phyloP scores from a whole-genome alignment of 2,113 vertebrate genomes.

The Potamarius usumacintae region DNA sequence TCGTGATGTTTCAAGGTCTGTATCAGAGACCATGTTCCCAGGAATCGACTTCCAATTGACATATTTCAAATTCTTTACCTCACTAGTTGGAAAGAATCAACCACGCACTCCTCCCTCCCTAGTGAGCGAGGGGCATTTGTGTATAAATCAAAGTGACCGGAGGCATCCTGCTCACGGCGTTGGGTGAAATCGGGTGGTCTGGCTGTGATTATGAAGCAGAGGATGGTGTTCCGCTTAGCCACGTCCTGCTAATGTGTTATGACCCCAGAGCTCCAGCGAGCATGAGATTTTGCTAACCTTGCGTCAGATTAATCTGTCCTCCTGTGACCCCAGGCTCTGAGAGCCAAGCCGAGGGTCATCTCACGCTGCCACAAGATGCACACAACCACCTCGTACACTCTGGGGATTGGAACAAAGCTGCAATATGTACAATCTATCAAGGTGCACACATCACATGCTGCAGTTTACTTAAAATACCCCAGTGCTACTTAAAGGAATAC shows the following conservation, averaged over 20 bases:
- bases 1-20: neutral
- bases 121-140: slow-evolving; percentile 16
- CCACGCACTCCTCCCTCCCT: neutral
- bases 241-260: slow-evolving; percentile 37
- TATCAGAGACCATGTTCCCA: neutral
- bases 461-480: neutral
- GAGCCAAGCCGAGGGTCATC: slow-evolving; percentile 11
- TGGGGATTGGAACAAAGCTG: neutral
- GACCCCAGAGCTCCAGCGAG: slow-evolving; percentile 44
- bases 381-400: neutral
- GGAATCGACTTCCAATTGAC: slow-evolving; percentile 33
- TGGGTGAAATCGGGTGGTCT: slow-evolving; percentile 37
- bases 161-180: slow-evolving; percentile 30
- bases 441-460: neutral
- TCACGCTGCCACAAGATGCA: neutral
- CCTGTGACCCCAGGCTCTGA: slow-evolving; percentile 27
- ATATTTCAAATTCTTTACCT: slow-evolving; percentile 43
- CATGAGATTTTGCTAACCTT: slow-evolving; percentile 49
- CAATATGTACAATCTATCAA: neutral
- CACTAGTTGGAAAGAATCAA: neutral
- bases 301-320: slow-evolving; percentile 39
- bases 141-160: slow-evolving; percentile 47
- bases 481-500: neutral
- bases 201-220: slow-evolving; percentile 49
- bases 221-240: slow-evolving; percentile 36